phyloP scores from a whole-genome alignment of 2,113 vertebrate genomes.

The Cyanoramphus novaezelandiae region DNA sequence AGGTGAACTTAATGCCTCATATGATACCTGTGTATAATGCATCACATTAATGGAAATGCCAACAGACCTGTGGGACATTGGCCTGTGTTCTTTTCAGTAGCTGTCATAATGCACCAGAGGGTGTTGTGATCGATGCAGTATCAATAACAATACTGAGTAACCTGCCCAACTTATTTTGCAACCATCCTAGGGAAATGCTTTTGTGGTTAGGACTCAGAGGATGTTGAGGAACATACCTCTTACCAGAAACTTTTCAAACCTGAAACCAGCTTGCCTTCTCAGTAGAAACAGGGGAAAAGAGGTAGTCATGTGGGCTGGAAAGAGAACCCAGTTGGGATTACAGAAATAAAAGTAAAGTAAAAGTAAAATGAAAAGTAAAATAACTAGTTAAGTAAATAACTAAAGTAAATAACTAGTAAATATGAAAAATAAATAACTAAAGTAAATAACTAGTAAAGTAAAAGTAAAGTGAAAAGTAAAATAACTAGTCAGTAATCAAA shows the following conservation, averaged over 20 bases:
- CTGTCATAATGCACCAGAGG: neutral
- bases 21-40: neutral
- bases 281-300: neutral
- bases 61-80: neutral
- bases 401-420: too few relatives aligned
- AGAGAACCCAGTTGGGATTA: neutral
- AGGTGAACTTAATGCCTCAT: neutral
- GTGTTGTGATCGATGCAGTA: conserved; percentile 12
- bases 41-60: neutral
- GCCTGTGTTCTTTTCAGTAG: neutral
- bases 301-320: neutral
- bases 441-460: too few relatives aligned
- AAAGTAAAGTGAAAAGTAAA: neutral
- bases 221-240: neutral
- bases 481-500: neutral
- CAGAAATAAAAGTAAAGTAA: neutral
- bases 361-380: neutral
- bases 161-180: conserved; percentile 6
- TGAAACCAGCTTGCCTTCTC: neutral
- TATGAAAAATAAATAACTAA: too few relatives aligned
- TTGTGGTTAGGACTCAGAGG: conserved; percentile 16
- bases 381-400: neutral
- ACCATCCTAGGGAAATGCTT: conserved; percentile 14
- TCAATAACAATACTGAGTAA: neutral
- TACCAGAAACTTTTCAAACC: neutral